These are phyloP conservation scores for Contarinia nasturtii DNA, from an alignment of 1,140 invertebrate genomes.

Conservation along the genomic window DNA sequence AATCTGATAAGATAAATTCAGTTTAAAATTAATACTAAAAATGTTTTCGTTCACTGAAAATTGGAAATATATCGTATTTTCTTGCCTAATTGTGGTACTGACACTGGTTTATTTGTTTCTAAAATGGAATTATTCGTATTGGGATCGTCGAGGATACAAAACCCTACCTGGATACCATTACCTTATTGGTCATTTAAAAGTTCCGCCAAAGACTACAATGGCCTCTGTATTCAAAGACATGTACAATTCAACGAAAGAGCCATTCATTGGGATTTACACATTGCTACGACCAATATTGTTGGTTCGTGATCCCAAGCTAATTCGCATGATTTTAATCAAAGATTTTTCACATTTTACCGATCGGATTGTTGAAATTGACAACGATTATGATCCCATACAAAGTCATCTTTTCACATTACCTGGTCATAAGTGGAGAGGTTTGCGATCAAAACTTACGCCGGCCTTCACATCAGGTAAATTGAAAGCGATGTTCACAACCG, in stretches of 20 bases:
- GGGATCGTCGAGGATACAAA: slow-evolving; percentile 11
- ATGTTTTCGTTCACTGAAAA: too few species aligned
- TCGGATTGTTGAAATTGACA: slow-evolving; percentile 10
- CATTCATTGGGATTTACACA: slow-evolving; percentile 11
- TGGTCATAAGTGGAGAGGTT: slow-evolving; percentile 29
- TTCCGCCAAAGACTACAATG: slow-evolving; percentile 2
- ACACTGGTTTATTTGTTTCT: neutral
- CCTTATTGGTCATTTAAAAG: slow-evolving; percentile 15
- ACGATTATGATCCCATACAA: slow-evolving; percentile 29
- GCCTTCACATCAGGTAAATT: slow-evolving; percentile 29
- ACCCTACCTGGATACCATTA: slow-evolving; percentile 8
- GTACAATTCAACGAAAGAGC: neutral
- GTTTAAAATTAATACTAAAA: too few species aligned
- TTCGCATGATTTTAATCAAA: slow-evolving; percentile 21
- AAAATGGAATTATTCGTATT: slow-evolving; percentile 10
- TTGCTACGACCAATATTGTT: slow-evolving; percentile 15
- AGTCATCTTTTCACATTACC: slow-evolving; percentile 27
- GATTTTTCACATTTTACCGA: too few species aligned
- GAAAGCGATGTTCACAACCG: slow-evolving; percentile 24
- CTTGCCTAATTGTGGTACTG: too few species aligned
- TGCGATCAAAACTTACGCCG: slow-evolving; percentile 29
- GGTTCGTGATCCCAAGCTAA: slow-evolving; percentile 18
- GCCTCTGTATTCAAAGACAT: neutral
- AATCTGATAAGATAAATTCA: too few species aligned
- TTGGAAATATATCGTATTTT: too few species aligned